Evolutionary conservation across 2,888 invertebrate genomes (phyloP), one percentile per base, ranked within the genome.

Genomic region (Lottia gigantea): DNA sequence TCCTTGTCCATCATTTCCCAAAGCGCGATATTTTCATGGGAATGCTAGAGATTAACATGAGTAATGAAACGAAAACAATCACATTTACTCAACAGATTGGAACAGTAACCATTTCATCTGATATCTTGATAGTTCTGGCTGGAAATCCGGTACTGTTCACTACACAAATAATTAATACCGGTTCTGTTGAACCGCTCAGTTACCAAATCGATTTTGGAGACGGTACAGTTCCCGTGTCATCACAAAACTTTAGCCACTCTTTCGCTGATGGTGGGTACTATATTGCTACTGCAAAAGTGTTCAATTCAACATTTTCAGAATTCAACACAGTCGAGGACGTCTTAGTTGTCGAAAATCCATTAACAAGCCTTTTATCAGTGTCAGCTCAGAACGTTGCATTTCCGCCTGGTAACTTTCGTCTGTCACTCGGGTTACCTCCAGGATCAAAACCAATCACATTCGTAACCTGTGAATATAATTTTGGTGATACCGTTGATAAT

Each of bases 401-500:
- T 23, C 55, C 55, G 0, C 19, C 19, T 19, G 55, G 55, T 23
- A 23, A 8, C 11, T 19, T 55, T 11, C 19, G 3, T 1, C 8
- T 55, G 19, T 3, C 11, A 11, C 55, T 55, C 8, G 55, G 23
- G 12, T 23, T 55, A 55, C 0, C 19, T 23, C 55, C 19, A 23
- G 4, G 4, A 12, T 19, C 55, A 1, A 19, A 2, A 12, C 19
- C 12, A 55, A 55, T 69, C 2, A 40, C 47, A 15, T 55, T 49
- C 46, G 26, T 69, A 4, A 61, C 61, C 7, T 69, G 69, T 55
- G 25, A 19, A 16, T 40, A 64, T n/a, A 64, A 4, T 12, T 69
- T 64, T 61, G 69, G 69, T 6, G 69, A 69, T 16, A 49, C 26
- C 16, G 47, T 68, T 15, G 69, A 69, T 49, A 64, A 55, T 15